Conservation (phyloP, 2,113 vertebrate genomes). For the Chaetodon trifascialis region DNA sequence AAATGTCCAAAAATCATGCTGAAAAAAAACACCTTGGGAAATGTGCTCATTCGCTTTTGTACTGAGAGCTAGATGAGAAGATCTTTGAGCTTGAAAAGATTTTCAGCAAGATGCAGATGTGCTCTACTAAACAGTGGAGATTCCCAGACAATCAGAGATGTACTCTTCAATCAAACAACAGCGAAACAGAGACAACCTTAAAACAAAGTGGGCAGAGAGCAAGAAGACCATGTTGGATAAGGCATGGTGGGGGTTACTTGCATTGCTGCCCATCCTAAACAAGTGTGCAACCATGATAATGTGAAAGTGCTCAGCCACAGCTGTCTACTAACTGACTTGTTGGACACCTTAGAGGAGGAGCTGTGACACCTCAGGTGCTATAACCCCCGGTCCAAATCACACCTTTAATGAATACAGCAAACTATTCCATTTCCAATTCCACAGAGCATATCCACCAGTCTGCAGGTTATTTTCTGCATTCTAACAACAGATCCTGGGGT, state of each 20-base stretch:
- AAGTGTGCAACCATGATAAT: constrained; percentile 57
- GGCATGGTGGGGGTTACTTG: background rate
- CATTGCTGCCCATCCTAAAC: constrained; percentile 8
- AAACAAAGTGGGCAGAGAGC: background rate
- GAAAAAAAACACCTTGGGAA: too few species aligned
- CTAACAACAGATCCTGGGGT: background rate
- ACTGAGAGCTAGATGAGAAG: too few species aligned
- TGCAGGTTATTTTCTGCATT: constrained; percentile 12
- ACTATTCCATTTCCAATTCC: background rate
- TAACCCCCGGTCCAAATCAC: constrained; percentile 9
- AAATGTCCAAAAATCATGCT: too few species aligned
- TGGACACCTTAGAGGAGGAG: background rate
- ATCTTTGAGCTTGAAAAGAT: too few species aligned
- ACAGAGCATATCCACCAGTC: background rate
- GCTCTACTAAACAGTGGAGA: too few species aligned
- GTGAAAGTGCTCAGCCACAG: too few species aligned
- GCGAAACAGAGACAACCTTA: background rate
- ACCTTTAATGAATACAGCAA: constrained; percentile 10
- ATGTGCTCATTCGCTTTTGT: too few species aligned
- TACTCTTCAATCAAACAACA: too few species aligned
- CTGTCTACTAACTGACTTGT: background rate
- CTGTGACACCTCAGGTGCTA: constrained; percentile 11
- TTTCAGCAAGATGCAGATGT: too few species aligned
- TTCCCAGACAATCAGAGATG: too few species aligned
- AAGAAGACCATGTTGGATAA: background rate